Evolutionary conservation across 2,113 vertebrate genomes (phyloP).

Genomic region (Leucopsar rothschildi): DNA sequence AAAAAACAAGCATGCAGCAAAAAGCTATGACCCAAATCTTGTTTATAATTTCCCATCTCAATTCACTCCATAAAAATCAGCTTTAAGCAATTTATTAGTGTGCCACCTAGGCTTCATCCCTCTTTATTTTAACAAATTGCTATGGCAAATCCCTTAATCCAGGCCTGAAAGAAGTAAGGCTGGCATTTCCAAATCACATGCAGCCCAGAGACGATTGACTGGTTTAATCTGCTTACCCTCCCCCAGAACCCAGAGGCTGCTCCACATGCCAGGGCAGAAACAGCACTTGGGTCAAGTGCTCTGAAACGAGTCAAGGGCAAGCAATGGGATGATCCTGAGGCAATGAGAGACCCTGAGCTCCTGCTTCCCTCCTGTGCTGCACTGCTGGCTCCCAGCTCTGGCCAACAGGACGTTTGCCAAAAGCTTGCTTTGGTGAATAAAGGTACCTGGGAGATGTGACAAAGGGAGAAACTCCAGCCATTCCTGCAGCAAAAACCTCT

Average conservation of each 20-base stretch:
- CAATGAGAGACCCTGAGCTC: not conserved
- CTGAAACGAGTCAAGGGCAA: slow-evolving; percentile 12
- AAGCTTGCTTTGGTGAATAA: not conserved
- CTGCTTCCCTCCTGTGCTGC: not conserved
- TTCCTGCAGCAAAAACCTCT: not conserved
- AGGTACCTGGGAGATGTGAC: not conserved
- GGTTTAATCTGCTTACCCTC: slow-evolving; percentile 70
- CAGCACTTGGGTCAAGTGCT: slow-evolving; percentile 22
- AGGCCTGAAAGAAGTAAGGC: slow-evolving; percentile 57
- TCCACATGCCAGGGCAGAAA: slow-evolving; percentile 37
- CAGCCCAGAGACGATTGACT: slow-evolving; percentile 56
- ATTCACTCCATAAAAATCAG: slow-evolving; percentile 61
- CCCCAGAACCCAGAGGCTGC: slow-evolving; percentile 24
- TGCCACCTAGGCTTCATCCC: slow-evolving; percentile 58
- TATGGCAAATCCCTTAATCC: slow-evolving; percentile 74
- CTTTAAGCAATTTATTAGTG: slow-evolving; percentile 71
- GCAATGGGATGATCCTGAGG: not conserved
- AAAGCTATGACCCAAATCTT: slow-evolving; percentile 53
- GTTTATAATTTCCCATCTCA: slow-evolving; percentile 53
- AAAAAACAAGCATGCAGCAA: not conserved
- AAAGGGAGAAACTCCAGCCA: not conserved
- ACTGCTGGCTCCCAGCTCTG: not conserved
- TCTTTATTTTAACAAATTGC: slow-evolving; percentile 75
- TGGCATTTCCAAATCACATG: slow-evolving; percentile 64
- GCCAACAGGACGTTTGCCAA: not conserved